Conservation (phyloP, 2,888 invertebrate genomes). For the Cephalotes varians region DNA sequence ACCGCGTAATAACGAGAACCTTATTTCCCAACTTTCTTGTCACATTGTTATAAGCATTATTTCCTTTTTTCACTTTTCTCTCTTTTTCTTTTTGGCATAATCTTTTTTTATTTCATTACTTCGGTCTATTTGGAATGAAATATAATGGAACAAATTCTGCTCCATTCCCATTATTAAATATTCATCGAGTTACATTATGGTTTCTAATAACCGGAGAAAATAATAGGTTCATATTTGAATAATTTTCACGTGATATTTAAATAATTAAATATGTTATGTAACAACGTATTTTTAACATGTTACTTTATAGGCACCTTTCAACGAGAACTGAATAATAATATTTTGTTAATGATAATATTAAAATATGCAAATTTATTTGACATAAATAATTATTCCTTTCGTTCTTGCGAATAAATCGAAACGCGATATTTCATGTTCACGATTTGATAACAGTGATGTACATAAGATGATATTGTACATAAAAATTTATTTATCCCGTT, state of each 20-base stretch:
- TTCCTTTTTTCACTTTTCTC: background rate
- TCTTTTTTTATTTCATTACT: background rate
- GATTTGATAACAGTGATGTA: background rate
- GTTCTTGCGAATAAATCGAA: background rate
- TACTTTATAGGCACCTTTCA: background rate
- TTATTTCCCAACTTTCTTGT: conserved; percentile 17
- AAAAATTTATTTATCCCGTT: background rate
- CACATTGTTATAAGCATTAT: background rate
- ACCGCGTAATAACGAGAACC: conserved; percentile 16
- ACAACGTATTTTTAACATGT: background rate
- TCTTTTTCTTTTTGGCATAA: background rate
- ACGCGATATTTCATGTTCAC: conserved; percentile 12
- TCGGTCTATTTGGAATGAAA: background rate
- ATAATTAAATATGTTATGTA: background rate
- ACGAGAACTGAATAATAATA: conserved; percentile 5
- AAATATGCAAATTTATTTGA: background rate
- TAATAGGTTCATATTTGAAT: background rate
- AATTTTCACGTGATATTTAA: background rate
- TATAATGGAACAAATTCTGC: background rate
- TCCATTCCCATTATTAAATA: background rate
- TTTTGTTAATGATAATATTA: background rate
- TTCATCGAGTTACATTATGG: background rate
- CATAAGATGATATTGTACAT: background rate
- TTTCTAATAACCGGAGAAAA: background rate
- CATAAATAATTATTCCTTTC: conserved; percentile 13